Base-by-base conservation (phyloP, 2,888 invertebrate genomes). In the Lithosia quadra region DNA sequence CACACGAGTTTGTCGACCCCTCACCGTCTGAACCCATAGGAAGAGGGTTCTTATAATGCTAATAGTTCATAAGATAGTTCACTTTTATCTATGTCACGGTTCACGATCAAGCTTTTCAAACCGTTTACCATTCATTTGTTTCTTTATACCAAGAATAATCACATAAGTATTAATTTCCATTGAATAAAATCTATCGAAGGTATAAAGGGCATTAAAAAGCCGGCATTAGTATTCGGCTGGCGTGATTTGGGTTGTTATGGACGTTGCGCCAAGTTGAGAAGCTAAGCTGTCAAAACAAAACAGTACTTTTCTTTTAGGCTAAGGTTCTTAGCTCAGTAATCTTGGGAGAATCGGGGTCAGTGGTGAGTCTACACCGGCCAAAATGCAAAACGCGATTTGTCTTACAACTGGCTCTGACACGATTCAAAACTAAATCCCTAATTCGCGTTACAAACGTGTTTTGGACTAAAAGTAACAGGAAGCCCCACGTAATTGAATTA, bases 1-100 rank as follows among this genome's bases (percentile, higher is more conserved):
- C 91, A 86, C 90, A 86, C 76, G 86, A 89, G 94, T 90, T 90
- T 88, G 88, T 89, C 85, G 92, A 92, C 92, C 93, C 86, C 85
- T 82, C 84, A 82, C 84, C 84, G 84, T 85, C 85, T 89, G 91
- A 89, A 90, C 91, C 91, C 86, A 84, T 86, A 86, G 90, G 89
- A 90, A 91, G 91, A 90, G 90, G 91, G 90, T 85, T 86, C 91
- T 91, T 91, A 89, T 87, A 87, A 90, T 88, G 87, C 86, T 90
- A 86, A 90, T 90, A 84, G 85, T 85, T 88, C 88, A 91, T 77
- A 84, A 87, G 81, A 91, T 88, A 88, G 83, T 82, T 77, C 75
- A 82, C 87, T 85, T 90, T 92, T 93, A 91, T 92, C 86, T 87
- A 74, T 83, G 92, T 91, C 93, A 93, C 92, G 92, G 87, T 83